phyloP scores from a whole-genome alignment of 2,888 invertebrate genomes.

The Drosophila cognata region DNA sequence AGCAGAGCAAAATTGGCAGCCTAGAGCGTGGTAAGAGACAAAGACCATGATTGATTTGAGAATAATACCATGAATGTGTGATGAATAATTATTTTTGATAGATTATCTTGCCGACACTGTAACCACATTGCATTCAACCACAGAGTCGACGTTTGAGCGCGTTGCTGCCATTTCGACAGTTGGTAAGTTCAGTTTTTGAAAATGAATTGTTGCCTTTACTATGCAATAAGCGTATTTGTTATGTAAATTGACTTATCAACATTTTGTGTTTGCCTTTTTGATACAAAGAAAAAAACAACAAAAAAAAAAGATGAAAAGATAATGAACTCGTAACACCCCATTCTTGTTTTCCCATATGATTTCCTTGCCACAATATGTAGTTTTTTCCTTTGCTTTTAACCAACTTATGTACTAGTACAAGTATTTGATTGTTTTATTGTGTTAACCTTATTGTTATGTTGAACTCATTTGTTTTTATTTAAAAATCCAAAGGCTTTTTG shows the following conservation, averaged over 20 bases:
- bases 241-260: conserved; percentile 70
- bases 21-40: conserved; percentile 59
- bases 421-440: conserved; percentile 34
- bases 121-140: conserved; percentile 79
- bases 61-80: background rate
- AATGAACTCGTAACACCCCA: conserved; percentile 52
- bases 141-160: conserved; percentile 81
- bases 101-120: conserved; percentile 79
- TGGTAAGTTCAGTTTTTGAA: conserved; percentile 72
- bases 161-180: conserved; percentile 80
- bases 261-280: conserved; percentile 70
- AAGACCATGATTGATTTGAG: background rate
- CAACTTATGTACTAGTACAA: conserved; percentile 29
- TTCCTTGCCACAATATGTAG: conserved; percentile 64
- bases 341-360: conserved; percentile 51
- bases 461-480: conserved; percentile 35
- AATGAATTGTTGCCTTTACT: conserved; percentile 36
- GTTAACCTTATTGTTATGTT: conserved; percentile 37
- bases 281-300: conserved; percentile 5
- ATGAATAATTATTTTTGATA: conserved; percentile 28
- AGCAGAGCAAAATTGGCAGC: conserved; percentile 49
- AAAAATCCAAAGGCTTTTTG: conserved; percentile 80
- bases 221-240: conserved; percentile 73
- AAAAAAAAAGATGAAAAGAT: conserved; percentile 14
- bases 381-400: conserved; percentile 41